phyloP scores from a whole-genome alignment of 1,140 invertebrate genomes.

The Oedothorax gibbosus region DNA sequence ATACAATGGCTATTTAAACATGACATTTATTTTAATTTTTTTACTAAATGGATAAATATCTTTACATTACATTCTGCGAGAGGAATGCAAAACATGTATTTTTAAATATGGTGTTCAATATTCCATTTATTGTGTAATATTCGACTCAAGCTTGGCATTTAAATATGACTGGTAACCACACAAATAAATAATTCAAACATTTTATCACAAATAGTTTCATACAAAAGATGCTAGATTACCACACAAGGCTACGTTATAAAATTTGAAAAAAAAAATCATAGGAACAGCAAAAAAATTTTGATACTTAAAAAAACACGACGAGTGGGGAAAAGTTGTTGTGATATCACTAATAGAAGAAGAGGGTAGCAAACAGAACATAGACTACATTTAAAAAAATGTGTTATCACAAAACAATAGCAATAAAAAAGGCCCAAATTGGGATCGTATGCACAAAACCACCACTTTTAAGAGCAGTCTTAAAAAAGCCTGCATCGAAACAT shows the following conservation, averaged over 20 bases:
- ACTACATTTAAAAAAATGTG: slow-evolving; percentile 12
- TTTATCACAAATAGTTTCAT: neutral
- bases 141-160: too few relatives aligned
- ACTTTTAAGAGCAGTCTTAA: slow-evolving; percentile 27
- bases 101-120: too few relatives aligned
- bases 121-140: too few relatives aligned
- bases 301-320: slow-evolving; percentile 12
- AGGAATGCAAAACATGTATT: too few relatives aligned
- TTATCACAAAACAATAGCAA: slow-evolving; percentile 33
- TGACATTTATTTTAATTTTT: too few relatives aligned
- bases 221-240: too few relatives aligned
- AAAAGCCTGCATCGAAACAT: slow-evolving; percentile 30
- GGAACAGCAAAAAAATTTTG: neutral
- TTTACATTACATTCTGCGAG: too few relatives aligned
- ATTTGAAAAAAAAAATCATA: neutral
- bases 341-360: neutral
- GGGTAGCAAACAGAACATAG: neutral
- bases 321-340: neutral
- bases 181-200: too few relatives aligned
- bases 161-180: too few relatives aligned
- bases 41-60: too few relatives aligned
- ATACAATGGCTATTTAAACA: too few relatives aligned
- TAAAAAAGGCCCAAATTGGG: neutral
- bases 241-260: neutral
- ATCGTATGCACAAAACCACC: neutral